Percentiles rank a stretch among this genome's conserved stretches.
phyloP scores from a whole-genome alignment of 2,797 vertebrate genomes.

The Peromyscus attwateri region DNA sequence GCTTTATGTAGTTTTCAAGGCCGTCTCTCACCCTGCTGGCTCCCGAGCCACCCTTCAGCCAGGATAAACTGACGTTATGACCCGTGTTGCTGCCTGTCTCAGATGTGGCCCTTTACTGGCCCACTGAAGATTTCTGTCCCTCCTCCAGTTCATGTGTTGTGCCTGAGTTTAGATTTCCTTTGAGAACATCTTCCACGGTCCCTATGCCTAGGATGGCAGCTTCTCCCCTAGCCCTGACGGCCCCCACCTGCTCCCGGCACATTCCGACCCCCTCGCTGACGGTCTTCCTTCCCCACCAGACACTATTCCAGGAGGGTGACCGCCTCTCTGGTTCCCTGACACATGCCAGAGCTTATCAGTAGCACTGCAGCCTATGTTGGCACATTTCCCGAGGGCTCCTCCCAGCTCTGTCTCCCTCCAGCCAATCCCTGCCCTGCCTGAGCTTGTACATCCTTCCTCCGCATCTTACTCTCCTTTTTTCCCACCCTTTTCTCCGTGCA shows the following conservation, averaged over 20 bases:
- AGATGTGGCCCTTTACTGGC: rapidly evolving
- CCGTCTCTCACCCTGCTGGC: background rate
- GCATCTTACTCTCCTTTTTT: background rate
- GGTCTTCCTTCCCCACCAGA: background rate
- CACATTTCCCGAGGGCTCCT: background rate
- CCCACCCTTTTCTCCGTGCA: background rate
- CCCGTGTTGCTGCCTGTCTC: background rate
- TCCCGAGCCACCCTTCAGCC: background rate
- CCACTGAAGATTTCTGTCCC: background rate
- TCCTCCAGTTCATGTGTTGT: background rate
- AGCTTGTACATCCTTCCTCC: background rate
- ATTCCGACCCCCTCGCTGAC: background rate
- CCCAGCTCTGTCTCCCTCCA: background rate
- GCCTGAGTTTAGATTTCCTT: background rate
- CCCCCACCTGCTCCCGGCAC: background rate
- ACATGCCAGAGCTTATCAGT: background rate
- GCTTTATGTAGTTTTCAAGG: no score
- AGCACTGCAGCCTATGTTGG: background rate
- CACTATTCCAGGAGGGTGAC: background rate
- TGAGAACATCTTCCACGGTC: background rate
- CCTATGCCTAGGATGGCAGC: background rate
- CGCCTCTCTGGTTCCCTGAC: background rate
- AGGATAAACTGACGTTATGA: background rate
- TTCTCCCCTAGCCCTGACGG: background rate
- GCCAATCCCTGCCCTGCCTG: background rate